Evolutionary conservation across 2,797 vertebrate species (phyloP).

Genomic region (Eleutherodactylus coqui): DNA sequence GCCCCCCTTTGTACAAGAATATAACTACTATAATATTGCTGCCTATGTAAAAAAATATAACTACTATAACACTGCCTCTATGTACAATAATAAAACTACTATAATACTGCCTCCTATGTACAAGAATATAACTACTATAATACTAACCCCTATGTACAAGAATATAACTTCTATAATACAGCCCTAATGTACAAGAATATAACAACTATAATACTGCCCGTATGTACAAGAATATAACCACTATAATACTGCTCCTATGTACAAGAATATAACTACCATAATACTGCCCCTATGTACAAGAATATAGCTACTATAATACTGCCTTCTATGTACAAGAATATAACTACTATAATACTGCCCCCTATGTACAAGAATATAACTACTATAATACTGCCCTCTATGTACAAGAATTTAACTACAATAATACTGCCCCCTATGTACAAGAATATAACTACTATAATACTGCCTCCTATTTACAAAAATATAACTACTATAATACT

Average conservation of each 20-base stretch:
- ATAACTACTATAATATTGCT: neutral
- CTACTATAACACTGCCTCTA: neutral
- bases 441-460: too few species aligned
- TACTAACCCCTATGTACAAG: too few species aligned
- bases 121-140: slow-evolving; percentile 3
- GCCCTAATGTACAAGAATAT: too few species aligned
- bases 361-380: too few species aligned
- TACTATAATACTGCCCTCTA: too few species aligned
- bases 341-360: neutral
- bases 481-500: too few species aligned
- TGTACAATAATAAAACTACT: neutral
- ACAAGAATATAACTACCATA: slow-evolving; percentile 5
- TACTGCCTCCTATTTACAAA: too few species aligned
- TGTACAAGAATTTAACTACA: too few species aligned
- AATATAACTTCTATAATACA: neutral
- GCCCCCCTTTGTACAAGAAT: neutral
- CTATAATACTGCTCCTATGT: neutral
- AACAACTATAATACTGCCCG: too few species aligned
- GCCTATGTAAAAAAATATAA: neutral
- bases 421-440: too few species aligned
- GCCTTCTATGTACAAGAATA: neutral
- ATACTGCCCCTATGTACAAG: neutral
- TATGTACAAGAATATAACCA: neutral
- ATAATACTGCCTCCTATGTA: neutral
- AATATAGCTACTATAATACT: neutral